Evolutionary conservation across 1,140 invertebrate genomes (phyloP).

Genomic region (Drosophila suzukii): DNA sequence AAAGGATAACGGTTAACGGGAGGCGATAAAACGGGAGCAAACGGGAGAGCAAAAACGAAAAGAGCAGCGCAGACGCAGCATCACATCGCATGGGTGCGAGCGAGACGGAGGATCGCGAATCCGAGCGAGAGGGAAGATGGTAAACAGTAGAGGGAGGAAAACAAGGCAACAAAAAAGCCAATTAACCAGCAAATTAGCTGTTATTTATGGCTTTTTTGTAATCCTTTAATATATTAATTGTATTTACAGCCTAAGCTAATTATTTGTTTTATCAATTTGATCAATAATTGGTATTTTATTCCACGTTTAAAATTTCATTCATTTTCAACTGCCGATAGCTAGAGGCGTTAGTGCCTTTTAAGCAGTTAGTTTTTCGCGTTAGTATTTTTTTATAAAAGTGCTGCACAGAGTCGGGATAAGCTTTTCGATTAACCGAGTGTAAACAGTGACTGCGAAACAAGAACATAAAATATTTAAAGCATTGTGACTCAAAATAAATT

Average conservation of each 20-base stretch:
- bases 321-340: neutral
- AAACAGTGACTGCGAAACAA: neutral
- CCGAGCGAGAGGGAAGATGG: constrained; percentile 11
- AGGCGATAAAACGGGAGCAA: neutral
- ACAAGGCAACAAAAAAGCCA: neutral
- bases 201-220: neutral
- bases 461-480: neutral
- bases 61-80: constrained; percentile 24
- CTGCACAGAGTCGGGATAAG: neutral
- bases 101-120: neutral
- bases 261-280: neutral
- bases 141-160: constrained; percentile 5
- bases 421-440: neutral
- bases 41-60: neutral
- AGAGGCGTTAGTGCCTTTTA: neutral
- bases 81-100: neutral
- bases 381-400: neutral
- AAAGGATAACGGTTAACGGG: constrained; percentile 8
- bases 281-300: neutral
- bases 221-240: neutral
- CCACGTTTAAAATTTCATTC: neutral
- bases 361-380: neutral
- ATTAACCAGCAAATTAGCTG: neutral
- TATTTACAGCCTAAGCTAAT: neutral
- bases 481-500: too few relatives aligned